Evolutionary conservation across 2,797 vertebrate genomes (phyloP).

Genomic region (Hemibagrus guttatus): DNA sequence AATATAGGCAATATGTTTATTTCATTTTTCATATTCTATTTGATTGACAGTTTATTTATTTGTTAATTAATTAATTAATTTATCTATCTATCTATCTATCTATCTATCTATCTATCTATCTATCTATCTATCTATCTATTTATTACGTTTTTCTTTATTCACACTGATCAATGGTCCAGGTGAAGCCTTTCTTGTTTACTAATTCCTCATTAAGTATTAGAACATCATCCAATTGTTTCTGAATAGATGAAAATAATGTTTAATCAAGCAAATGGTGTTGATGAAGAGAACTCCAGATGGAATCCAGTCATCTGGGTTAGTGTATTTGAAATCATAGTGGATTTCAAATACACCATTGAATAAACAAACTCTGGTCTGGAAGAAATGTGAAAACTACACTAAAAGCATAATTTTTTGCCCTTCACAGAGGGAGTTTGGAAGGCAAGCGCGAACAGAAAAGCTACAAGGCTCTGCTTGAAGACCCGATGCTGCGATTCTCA

Average conservation of each 20-base stretch:
- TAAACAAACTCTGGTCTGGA: neutral
- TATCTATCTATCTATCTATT: too few species aligned
- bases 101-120: too few species aligned
- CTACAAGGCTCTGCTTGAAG: slow-evolving; percentile 92
- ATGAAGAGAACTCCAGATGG: neutral
- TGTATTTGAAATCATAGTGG: too few species aligned
- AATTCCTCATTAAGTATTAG: neutral
- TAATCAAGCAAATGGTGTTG: neutral
- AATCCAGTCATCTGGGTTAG: neutral
- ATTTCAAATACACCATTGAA: neutral
- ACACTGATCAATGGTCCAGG: too few species aligned
- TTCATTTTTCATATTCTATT: neutral
- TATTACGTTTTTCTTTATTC: neutral
- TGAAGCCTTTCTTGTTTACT: too few species aligned
- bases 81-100: too few species aligned
- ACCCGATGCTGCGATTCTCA: slow-evolving; percentile 95
- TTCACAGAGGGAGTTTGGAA: slow-evolving; percentile 90
- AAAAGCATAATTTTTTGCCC: slow-evolving; percentile 22
- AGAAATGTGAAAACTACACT: neutral
- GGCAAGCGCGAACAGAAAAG: slow-evolving; percentile 96
- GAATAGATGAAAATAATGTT: neutral
- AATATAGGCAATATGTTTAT: too few species aligned
- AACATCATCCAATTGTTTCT: neutral
- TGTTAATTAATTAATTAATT: too few species aligned
- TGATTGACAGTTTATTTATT: too few species aligned